These are phyloP conservation scores for Liparis tanakae DNA, from an alignment of 2,797 vertebrate species.

Conservation along the genomic window DNA sequence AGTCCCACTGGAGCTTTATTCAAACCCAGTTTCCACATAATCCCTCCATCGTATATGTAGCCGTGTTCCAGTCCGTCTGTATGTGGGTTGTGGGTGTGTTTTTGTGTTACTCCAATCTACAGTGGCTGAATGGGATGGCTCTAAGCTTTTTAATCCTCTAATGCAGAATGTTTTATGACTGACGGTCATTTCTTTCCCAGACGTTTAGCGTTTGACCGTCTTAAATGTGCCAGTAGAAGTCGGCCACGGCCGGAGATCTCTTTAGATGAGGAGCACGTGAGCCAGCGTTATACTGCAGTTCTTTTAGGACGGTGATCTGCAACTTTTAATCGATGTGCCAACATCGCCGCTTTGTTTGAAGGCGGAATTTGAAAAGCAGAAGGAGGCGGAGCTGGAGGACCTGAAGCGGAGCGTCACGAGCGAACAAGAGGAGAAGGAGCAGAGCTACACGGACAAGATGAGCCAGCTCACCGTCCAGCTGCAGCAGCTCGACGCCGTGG, in stretches of 20 bases:
- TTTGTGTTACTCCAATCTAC: constrained; percentile 51
- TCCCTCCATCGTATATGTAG: constrained; percentile 68
- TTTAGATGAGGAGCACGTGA: constrained; percentile 11
- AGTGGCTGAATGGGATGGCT: constrained; percentile 70
- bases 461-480: constrained; percentile 83
- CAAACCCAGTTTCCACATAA: constrained; percentile 70
- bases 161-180: constrained; percentile 61
- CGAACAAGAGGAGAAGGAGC: constrained; percentile 77
- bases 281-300: background rate
- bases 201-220: constrained; percentile 57
- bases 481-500: constrained; percentile 81
- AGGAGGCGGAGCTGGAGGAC: constrained; percentile 73
- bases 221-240: constrained; percentile 46
- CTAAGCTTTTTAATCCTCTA: constrained; percentile 75
- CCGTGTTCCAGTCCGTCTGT: constrained; percentile 49
- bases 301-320: constrained; percentile 11
- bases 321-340: constrained; percentile 15
- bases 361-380: constrained; percentile 84
- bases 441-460: constrained; percentile 78
- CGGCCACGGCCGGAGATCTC: background rate
- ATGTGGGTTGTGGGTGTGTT: constrained; percentile 39
- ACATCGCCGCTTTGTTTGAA: constrained; percentile 58
- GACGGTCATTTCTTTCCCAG: constrained; percentile 46
- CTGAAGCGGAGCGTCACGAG: constrained; percentile 73
- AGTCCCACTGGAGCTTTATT: constrained; percentile 75